Evolutionary conservation across 2,797 vertebrate genomes (phyloP).

Genomic region (Pantherophis alleghaniensis): DNA sequence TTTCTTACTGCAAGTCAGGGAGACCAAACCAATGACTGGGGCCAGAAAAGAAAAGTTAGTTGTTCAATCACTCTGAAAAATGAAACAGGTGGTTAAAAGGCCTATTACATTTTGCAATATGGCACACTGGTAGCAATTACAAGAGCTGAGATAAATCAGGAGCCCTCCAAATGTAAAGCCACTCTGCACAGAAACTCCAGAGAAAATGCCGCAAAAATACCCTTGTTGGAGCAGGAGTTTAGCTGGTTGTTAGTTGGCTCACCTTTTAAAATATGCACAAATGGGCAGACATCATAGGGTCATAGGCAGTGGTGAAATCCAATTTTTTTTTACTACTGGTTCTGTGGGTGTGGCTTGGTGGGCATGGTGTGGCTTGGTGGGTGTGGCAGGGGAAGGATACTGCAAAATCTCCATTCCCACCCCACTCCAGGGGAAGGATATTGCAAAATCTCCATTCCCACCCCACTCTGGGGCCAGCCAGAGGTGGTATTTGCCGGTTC

Average conservation of each 20-base stretch:
- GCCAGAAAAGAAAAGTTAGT: not conserved
- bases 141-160: not conserved
- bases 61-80: not conserved
- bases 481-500: too few species aligned
- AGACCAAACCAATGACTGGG: not conserved
- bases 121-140: not conserved
- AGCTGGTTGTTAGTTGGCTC: not conserved
- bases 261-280: not conserved
- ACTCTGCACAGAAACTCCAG: not conserved
- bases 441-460: too few species aligned
- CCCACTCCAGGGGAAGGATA: too few species aligned
- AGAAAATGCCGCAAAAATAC: not conserved
- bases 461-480: too few species aligned
- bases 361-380: too few species aligned
- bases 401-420: too few species aligned
- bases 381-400: too few species aligned
- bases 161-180: not conserved
- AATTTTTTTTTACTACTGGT: too few species aligned
- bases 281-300: not conserved
- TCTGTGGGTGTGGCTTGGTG: too few species aligned
- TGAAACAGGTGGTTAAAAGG: not conserved
- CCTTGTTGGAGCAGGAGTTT: not conserved
- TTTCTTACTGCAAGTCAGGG: not conserved
- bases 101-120: not conserved
- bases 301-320: not conserved